Evolutionary conservation across 2,113 vertebrate genomes (phyloP).

Genomic region (Notarius quadriscutis): DNA sequence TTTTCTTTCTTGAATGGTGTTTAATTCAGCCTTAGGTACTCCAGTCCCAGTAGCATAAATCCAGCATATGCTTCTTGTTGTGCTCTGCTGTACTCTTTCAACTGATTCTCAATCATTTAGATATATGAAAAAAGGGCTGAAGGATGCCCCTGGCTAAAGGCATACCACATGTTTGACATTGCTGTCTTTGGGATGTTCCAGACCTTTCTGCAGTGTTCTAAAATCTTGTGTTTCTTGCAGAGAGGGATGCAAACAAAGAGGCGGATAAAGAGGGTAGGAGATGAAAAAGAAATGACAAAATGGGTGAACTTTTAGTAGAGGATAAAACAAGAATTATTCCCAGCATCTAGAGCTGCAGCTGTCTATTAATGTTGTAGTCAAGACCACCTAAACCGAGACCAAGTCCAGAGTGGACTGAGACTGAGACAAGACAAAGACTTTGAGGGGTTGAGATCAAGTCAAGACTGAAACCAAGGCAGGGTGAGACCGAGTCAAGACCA

Average conservation of each 20-base stretch:
- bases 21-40: background rate
- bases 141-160: constrained; percentile 33
- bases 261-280: background rate
- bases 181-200: constrained; percentile 30
- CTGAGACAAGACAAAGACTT: no score
- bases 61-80: background rate
- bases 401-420: background rate
- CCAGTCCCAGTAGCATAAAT: background rate
- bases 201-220: constrained; percentile 18
- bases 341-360: background rate
- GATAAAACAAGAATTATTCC: background rate
- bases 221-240: background rate
- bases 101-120: constrained; percentile 49
- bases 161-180: constrained; percentile 32
- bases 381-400: background rate
- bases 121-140: constrained; percentile 31
- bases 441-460: no score
- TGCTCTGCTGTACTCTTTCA: background rate
- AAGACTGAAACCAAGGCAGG: no score
- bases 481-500: no score
- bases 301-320: background rate
- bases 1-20: background rate
- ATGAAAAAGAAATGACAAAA: background rate
- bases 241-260: background rate
- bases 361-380: background rate